phyloP scores from a whole-genome alignment of 2,797 vertebrate species.

The Labeo calbasu region DNA sequence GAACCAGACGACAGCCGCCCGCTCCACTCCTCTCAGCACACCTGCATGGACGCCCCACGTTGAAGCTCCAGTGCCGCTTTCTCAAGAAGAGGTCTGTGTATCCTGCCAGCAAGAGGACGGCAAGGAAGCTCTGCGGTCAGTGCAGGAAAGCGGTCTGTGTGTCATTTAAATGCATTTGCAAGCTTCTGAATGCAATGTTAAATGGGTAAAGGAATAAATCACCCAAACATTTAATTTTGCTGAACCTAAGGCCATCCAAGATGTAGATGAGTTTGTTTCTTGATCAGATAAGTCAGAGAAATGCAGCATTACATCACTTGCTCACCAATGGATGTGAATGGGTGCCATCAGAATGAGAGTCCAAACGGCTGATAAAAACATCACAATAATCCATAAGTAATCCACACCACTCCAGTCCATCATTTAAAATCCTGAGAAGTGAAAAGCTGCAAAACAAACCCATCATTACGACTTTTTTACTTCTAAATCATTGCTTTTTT shows the following conservation, averaged over 20 bases:
- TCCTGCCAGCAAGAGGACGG: conserved; percentile 74
- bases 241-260: background rate
- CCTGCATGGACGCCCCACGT: conserved; percentile 50
- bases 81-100: conserved; percentile 70
- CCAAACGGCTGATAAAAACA: background rate
- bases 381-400: background rate
- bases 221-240: background rate
- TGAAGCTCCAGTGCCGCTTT: conserved; percentile 64
- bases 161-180: background rate
- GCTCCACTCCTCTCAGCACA: conserved; percentile 54
- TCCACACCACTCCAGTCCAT: background rate
- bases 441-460: background rate
- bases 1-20: conserved; percentile 56
- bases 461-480: background rate
- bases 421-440: background rate
- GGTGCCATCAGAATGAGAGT: background rate
- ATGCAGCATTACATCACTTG: background rate
- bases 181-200: background rate
- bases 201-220: background rate
- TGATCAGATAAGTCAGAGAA: background rate
- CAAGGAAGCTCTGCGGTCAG: conserved; percentile 67
- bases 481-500: no score
- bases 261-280: background rate
- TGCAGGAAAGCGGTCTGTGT: conserved; percentile 66
- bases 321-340: background rate